Evolutionary conservation across 2,888 invertebrate genomes (phyloP).

Genomic region (Papilio demoleus): DNA sequence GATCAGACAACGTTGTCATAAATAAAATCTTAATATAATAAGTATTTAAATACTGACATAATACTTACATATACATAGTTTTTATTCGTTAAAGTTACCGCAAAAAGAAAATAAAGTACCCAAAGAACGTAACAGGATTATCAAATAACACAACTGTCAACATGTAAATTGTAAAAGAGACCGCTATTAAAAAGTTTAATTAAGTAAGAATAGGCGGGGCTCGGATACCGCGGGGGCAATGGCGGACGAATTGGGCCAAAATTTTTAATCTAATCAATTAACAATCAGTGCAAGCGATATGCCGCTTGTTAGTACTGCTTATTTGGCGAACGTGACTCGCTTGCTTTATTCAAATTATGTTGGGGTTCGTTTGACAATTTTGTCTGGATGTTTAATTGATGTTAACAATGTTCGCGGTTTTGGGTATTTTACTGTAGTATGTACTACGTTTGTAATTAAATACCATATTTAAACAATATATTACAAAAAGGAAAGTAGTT

Average conservation of each 20-base stretch:
- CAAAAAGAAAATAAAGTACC: background rate
- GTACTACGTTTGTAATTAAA: background rate
- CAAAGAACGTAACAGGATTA: constrained; percentile 48
- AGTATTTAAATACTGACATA: no score
- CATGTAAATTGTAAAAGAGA: constrained; percentile 77
- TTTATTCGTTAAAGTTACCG: no score
- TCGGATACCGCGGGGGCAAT: constrained; percentile 70
- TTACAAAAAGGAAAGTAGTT: background rate
- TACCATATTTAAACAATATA: background rate
- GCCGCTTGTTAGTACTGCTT: constrained; percentile 81
- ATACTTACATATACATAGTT: no score
- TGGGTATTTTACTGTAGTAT: constrained; percentile 37
- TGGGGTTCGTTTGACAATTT: constrained; percentile 75
- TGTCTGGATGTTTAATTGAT: constrained; percentile 72
- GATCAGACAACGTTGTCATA: no score
- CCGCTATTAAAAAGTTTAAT: constrained; percentile 75
- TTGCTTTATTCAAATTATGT: constrained; percentile 70
- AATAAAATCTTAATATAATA: no score
- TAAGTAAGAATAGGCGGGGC: constrained; percentile 59
- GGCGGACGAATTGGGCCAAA: constrained; percentile 74
- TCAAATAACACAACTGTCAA: constrained; percentile 62
- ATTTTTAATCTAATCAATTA: constrained; percentile 84
- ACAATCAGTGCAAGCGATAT: constrained; percentile 83
- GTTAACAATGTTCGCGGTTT: constrained; percentile 54
- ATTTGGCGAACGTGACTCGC: constrained; percentile 81